Evolutionary conservation across 64 coral and sea anemone species (phyloP), one percentile per base, ranked within the genome.

Genomic region (Dendronephthya gigantea): DNA sequence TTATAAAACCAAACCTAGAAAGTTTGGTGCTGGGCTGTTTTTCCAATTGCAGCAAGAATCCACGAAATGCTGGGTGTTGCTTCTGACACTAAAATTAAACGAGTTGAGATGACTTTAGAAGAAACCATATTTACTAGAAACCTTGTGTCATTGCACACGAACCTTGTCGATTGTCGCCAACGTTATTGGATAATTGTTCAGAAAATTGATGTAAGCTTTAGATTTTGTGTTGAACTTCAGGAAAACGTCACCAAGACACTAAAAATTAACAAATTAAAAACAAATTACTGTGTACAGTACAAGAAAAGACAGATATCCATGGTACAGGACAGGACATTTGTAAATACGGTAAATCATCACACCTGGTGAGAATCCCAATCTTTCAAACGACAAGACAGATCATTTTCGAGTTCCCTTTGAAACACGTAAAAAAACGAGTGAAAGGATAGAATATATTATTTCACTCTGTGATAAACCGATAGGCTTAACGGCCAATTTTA

Each of bases 211-310:
- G 69, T 93, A 97, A 4, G 91, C 91, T 47, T 86, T 88, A 13
- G 88, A 84, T 48, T 93, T 85, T 25, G 86, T 85, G 37, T 89
- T 89, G 35, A 97, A 97, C 55, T 91, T 93, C 43, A 97, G 40
- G 30, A 97, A 97, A 49, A 97, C 86, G 55, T 97, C 94, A 35
- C 94, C 94, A 25, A 97, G 92, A 87, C 86, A 88, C 92, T 93
- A 49, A 16, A 37, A 19, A 9, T 50, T 23, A 10, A 31, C 9
- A 49, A 0, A 84, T 19, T 49, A 85, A n/a, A 90, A 83, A 87
- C 28, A 83, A 35, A 48, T 74, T 2, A 74, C 68, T 0, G 31
- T 29, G n/a, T 25, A 25, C 50, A 52, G 50, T 12, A 52, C 9
- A 52, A 52, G 50, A 52, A 52, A 0, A 52, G 23, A 1, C 13